These are phyloP conservation scores for Iguana delicatissima DNA, from an alignment of 2,797 vertebrate genomes.

Conservation along the genomic window DNA sequence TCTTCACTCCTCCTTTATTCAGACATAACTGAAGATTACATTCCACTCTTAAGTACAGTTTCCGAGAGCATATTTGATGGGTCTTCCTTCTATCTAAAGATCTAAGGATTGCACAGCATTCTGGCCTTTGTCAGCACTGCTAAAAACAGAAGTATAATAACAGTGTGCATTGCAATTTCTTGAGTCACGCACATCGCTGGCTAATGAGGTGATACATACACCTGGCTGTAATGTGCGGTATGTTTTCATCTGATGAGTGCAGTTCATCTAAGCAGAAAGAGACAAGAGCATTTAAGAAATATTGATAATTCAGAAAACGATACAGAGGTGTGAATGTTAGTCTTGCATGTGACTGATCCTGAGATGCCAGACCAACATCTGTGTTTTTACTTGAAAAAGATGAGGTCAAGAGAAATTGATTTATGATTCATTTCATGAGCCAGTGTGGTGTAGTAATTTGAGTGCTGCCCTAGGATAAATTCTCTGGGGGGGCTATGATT, in stretches of 20 bases:
- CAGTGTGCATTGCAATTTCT: background rate
- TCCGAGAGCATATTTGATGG: background rate
- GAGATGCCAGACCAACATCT: constrained; percentile 45
- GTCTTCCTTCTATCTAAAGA: no score
- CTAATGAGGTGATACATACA: background rate
- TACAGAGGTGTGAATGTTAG: background rate
- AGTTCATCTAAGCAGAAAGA: background rate
- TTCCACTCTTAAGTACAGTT: no score
- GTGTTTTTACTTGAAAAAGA: constrained; percentile 44
- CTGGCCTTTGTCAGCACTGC: background rate
- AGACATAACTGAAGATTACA: background rate
- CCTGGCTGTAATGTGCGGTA: background rate
- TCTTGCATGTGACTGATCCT: constrained; percentile 8
- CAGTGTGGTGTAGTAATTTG: no score
- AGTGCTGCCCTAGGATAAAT: no score
- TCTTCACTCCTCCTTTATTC: background rate
- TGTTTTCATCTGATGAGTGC: background rate
- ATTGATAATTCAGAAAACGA: background rate
- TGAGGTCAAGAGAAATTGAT: constrained; percentile 70
- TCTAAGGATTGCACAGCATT: background rate
- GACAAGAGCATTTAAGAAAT: background rate
- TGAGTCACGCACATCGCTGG: background rate
- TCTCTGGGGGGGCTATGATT: no score
- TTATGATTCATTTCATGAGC: constrained; percentile 52
- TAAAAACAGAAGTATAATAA: background rate